Evolutionary conservation across 1,140 invertebrate genomes (phyloP).

Genomic region (Philotrypesis tridentata): DNA sequence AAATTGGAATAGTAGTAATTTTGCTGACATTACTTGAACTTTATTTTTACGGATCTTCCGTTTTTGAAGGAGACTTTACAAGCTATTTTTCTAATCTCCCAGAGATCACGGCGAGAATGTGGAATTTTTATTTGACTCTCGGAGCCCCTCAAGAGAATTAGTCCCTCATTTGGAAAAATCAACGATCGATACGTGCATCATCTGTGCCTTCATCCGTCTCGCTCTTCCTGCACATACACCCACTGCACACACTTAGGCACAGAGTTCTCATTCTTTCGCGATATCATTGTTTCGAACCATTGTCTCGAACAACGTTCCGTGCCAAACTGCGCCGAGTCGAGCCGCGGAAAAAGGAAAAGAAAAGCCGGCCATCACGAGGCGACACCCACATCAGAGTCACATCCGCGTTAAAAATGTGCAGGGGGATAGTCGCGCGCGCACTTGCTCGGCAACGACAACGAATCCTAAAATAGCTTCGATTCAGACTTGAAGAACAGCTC

Average conservation of each 20-base stretch:
- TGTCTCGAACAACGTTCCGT: conserved; percentile 31
- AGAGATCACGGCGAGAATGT: too few relatives aligned
- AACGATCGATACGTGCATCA: conserved; percentile 32
- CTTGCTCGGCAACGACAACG: not conserved
- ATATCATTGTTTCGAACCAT: conserved; percentile 8
- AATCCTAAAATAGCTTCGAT: too few relatives aligned
- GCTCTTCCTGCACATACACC: not conserved
- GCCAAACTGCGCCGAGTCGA: conserved; percentile 33
- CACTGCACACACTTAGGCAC: not conserved
- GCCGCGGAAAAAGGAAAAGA: not conserved
- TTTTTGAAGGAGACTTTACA: too few relatives aligned
- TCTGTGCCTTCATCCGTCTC: conserved; percentile 39
- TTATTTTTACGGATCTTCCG: too few relatives aligned
- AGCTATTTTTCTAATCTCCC: too few relatives aligned
- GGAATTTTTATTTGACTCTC: too few relatives aligned
- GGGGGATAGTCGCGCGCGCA: not conserved
- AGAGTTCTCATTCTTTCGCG: not conserved
- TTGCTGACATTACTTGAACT: too few relatives aligned
- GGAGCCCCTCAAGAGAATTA: too few relatives aligned
- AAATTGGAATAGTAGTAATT: too few relatives aligned
- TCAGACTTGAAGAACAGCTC: too few relatives aligned
- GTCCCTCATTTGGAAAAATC: not conserved
- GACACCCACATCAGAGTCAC: not conserved
- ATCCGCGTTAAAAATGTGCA: not conserved
- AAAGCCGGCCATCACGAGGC: not conserved